These are phyloP conservation scores for Leucoptera coffeella DNA, from an alignment of 2,888 invertebrate species.

Conservation along the genomic window DNA sequence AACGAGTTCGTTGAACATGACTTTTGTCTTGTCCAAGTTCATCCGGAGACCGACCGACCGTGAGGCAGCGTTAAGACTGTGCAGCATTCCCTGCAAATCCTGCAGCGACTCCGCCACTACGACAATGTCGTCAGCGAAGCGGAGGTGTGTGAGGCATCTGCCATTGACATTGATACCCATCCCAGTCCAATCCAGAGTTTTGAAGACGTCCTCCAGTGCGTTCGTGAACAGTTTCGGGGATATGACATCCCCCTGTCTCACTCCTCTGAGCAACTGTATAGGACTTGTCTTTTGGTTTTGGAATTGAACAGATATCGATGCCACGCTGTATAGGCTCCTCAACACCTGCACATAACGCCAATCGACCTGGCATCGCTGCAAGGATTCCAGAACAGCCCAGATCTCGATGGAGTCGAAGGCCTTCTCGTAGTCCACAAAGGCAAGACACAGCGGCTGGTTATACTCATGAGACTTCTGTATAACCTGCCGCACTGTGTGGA, in stretches of 20 bases:
- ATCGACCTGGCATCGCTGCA: not conserved
- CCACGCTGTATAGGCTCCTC: not conserved
- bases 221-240: conserved; percentile 5
- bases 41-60: too few species aligned
- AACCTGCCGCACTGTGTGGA: conserved; percentile 5
- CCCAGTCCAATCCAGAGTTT: conserved; percentile 2
- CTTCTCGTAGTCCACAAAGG: conserved; percentile 1
- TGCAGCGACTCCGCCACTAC: not conserved
- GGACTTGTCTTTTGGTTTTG: not conserved
- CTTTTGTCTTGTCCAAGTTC: too few species aligned
- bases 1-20: too few species aligned
- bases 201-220: conserved; percentile 3
- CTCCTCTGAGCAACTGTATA: conserved; percentile 1
- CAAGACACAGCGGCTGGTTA: not conserved
- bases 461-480: conserved; percentile 4
- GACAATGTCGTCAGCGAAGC: conserved; percentile 1
- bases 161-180: conserved; percentile 1
- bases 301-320: not conserved
- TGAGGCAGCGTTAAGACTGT: too few species aligned
- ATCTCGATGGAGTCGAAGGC: conserved; percentile 1
- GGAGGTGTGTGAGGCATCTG: not conserved
- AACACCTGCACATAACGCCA: not conserved
- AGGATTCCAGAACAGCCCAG: not conserved
- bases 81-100: not conserved
- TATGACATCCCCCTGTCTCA: conserved; percentile 5